Conservation (phyloP, 2,797 vertebrate genomes). For the Staurois parvus region DNA sequence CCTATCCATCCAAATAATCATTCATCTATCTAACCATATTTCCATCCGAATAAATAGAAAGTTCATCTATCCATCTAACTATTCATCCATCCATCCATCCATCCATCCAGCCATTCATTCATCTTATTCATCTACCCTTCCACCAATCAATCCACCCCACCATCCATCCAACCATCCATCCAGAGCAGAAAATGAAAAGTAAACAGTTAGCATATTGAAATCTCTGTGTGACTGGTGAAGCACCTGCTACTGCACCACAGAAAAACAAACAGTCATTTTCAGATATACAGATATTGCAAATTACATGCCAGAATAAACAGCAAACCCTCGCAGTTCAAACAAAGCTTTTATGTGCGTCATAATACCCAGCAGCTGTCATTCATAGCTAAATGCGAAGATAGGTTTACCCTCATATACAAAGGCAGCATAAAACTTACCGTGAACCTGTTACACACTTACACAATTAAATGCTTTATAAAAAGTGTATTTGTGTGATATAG, state of each 20-base stretch:
- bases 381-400: not conserved
- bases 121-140: not conserved
- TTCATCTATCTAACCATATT: no score
- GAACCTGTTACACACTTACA: not conserved
- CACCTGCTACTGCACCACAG: slow-evolving; percentile 1
- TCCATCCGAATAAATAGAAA: no score
- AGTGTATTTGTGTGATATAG: no score
- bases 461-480: not conserved
- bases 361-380: slow-evolving; percentile 1
- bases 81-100: no score
- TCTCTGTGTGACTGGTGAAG: not conserved
- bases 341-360: slow-evolving; percentile 12
- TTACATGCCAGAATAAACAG: slow-evolving; percentile 5
- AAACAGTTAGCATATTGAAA: not conserved
- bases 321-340: not conserved
- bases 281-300: slow-evolving; percentile 4
- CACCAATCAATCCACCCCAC: no score
- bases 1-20: no score
- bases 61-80: no score
- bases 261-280: not conserved
- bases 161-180: no score
- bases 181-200: not conserved
- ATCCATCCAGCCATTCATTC: no score
- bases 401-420: not conserved
- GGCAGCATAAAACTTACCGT: not conserved